These are phyloP conservation scores for Regulus satrapa DNA, from an alignment of 2,113 vertebrate species.

Conservation along the genomic window DNA sequence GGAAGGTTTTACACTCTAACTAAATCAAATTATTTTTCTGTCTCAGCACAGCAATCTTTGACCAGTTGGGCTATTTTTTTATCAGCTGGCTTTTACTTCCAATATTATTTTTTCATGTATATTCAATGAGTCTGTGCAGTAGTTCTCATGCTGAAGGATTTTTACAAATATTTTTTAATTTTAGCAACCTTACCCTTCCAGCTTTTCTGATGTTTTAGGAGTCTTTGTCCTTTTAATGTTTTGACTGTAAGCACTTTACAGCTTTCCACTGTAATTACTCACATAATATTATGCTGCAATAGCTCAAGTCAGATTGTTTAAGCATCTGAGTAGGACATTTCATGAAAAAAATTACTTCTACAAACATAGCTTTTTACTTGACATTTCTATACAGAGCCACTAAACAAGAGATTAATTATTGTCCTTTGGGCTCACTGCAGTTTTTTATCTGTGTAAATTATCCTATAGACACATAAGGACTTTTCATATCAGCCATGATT, in stretches of 20 bases:
- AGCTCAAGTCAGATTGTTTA: not conserved
- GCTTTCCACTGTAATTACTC: not conserved
- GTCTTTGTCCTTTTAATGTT: not conserved
- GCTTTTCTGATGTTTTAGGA: not conserved
- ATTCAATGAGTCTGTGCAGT: not conserved
- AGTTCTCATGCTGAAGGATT: not conserved
- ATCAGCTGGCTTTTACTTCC: not conserved
- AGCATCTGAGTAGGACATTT: not conserved
- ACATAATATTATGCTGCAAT: not conserved
- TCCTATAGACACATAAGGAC: not conserved
- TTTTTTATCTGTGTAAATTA: not conserved
- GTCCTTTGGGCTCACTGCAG: not conserved
- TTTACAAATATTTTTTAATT: not conserved
- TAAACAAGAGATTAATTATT: not conserved
- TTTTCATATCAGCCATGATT: not conserved
- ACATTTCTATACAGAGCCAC: not conserved
- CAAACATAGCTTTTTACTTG: not conserved
- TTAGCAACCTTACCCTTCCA: not conserved
- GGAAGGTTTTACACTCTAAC: not conserved
- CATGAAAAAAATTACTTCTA: not conserved
- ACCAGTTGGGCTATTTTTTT: not conserved
- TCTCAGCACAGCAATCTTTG: not conserved
- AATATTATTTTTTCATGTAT: not conserved
- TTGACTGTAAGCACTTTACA: not conserved
- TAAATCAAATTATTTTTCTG: not conserved